Evolutionary conservation across 2,888 invertebrate genomes (phyloP).

Genomic region (Mimas tiliae): DNA sequence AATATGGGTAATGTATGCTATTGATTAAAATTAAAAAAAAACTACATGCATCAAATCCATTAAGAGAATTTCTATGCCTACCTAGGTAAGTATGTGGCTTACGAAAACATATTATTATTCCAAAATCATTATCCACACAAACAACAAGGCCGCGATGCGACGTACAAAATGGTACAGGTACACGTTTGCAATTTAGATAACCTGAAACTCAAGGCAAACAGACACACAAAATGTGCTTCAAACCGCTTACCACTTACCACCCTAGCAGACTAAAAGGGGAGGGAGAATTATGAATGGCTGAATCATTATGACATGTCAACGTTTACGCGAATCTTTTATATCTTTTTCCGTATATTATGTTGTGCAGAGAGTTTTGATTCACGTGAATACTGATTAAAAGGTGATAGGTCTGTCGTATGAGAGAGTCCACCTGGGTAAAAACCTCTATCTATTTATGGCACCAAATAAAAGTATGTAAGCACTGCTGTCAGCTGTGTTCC

Average conservation of each 20-base stretch:
- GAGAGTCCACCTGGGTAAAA: no score
- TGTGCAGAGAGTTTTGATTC: background rate
- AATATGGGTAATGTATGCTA: no score
- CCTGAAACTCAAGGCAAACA: conserved; percentile 37
- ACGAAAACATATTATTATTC: background rate
- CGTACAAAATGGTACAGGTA: background rate
- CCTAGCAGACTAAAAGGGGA: background rate
- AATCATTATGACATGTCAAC: conserved; percentile 24
- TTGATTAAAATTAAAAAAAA: no score
- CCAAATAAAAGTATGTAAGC: no score
- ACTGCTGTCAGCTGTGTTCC: no score
- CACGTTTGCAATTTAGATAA: conserved; percentile 3
- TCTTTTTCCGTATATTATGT: background rate
- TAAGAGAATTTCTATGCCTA: no score
- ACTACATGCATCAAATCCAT: no score
- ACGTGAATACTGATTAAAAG: no score
- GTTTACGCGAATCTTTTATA: conserved; percentile 9
- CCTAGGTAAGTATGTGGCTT: no score
- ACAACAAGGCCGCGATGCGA: no score
- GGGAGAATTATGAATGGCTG: conserved; percentile 40
- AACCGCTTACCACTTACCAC: conserved; percentile 4
- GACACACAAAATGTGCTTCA: conserved; percentile 31
- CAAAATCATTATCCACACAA: conserved; percentile 9
- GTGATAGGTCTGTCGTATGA: no score
- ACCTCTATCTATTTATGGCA: no score